Percentiles rank a stretch among this genome's conserved stretches.
Conservation (phyloP, 2,888 invertebrate species). For the Andrena trimmerana region DNA sequence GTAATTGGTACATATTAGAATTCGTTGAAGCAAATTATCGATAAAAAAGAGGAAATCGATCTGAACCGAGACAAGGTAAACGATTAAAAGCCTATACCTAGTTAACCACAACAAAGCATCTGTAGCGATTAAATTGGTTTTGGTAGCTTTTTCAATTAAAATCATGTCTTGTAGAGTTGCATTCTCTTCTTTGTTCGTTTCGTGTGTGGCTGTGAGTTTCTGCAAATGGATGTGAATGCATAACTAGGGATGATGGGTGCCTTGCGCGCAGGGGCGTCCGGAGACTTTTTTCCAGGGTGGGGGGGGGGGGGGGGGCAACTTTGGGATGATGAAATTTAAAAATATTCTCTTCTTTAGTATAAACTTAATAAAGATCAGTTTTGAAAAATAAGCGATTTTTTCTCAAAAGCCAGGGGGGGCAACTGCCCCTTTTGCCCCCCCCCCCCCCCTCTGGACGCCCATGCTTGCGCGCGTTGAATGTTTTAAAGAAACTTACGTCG, state of each 20-base stretch:
- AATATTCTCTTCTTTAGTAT: too few relatives aligned
- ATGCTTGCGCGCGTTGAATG: not conserved
- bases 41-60: not conserved
- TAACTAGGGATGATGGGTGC: not conserved
- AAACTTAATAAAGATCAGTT: too few relatives aligned
- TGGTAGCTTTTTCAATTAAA: constrained; percentile 87
- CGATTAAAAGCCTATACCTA: constrained; percentile 86
- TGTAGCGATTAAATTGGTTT: constrained; percentile 85
- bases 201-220: constrained; percentile 88
- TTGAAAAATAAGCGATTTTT: too few relatives aligned
- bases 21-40: not conserved
- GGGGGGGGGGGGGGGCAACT: too few relatives aligned
- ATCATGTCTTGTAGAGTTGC: constrained; percentile 90
- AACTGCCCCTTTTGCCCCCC: too few relatives aligned
- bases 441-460: too few relatives aligned
- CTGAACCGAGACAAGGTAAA: not conserved
- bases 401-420: too few relatives aligned
- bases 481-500: constrained; percentile 87
- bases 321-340: too few relatives aligned
- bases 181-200: constrained; percentile 86
- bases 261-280: too few relatives aligned
- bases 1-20: constrained; percentile 71
- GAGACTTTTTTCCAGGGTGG: too few relatives aligned
- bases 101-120: constrained; percentile 92
- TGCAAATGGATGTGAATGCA: constrained; percentile 77